phyloP scores from a whole-genome alignment of 2,888 invertebrate genomes.

The Oxystoma pomonae region DNA sequence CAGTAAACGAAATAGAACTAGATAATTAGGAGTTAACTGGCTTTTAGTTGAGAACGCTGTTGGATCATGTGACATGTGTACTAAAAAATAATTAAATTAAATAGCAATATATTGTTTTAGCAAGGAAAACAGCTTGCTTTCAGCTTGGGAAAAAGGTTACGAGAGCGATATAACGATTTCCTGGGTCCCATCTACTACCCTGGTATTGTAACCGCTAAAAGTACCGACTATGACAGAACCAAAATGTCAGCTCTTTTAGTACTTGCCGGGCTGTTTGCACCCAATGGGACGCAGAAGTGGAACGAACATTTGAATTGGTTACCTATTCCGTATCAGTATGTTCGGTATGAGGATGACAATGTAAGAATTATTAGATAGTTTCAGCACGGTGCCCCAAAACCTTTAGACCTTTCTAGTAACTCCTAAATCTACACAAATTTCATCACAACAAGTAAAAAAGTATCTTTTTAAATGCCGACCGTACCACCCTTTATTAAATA shows the following conservation, averaged over 20 bases:
- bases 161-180: constrained; percentile 44
- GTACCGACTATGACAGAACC: constrained; percentile 68
- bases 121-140: constrained; percentile 45
- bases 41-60: no score
- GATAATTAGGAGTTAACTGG: no score
- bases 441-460: no score
- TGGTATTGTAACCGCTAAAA: constrained; percentile 51
- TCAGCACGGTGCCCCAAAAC: no score
- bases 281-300: constrained; percentile 50
- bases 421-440: no score
- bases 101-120: constrained; percentile 34
- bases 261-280: constrained; percentile 67
- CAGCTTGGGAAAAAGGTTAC: constrained; percentile 45
- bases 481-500: no score
- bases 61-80: no score
- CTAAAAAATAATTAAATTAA: no score
- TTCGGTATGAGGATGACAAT: constrained; percentile 35
- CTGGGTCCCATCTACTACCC: constrained; percentile 45
- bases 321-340: constrained; percentile 53
- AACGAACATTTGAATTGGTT: constrained; percentile 53
- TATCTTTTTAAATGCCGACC: no score
- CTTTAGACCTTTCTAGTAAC: no score
- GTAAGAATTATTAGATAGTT: constrained; percentile 35
- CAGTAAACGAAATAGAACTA: no score
- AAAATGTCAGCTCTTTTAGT: constrained; percentile 69